Conservation (phyloP, 2,888 invertebrate species). For the Scaptomyza reducta region DNA sequence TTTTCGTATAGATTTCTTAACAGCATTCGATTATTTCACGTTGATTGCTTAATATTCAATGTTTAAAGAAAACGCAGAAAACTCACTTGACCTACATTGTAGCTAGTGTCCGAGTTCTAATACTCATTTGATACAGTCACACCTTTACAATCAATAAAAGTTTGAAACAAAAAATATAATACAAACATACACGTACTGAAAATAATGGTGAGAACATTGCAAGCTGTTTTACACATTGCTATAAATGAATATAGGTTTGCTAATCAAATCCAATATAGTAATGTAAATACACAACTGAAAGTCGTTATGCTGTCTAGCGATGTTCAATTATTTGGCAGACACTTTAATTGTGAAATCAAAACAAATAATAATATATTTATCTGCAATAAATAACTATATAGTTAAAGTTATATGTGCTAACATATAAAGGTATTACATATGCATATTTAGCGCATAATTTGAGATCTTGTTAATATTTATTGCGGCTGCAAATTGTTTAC, state of each 20-base stretch:
- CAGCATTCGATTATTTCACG: background rate
- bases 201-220: conserved; percentile 11
- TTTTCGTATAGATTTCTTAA: background rate
- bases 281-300: background rate
- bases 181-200: no score
- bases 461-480: conserved; percentile 66
- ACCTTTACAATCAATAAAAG: background rate
- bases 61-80: background rate
- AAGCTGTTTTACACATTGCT: background rate
- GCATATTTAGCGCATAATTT: conserved; percentile 33
- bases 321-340: conserved; percentile 18
- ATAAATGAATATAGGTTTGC: background rate
- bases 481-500: conserved; percentile 61
- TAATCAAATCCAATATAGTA: conserved; percentile 11
- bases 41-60: background rate
- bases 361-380: conserved; percentile 2
- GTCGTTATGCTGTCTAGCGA: conserved; percentile 15
- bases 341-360: conserved; percentile 12
- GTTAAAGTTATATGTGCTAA: no score
- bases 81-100: background rate
- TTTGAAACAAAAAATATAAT: background rate
- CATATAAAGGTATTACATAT: background rate
- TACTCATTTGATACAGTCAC: background rate
- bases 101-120: background rate
- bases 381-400: background rate